Conservation (phyloP, 2,888 invertebrate genomes). For the Papilio gigon region DNA sequence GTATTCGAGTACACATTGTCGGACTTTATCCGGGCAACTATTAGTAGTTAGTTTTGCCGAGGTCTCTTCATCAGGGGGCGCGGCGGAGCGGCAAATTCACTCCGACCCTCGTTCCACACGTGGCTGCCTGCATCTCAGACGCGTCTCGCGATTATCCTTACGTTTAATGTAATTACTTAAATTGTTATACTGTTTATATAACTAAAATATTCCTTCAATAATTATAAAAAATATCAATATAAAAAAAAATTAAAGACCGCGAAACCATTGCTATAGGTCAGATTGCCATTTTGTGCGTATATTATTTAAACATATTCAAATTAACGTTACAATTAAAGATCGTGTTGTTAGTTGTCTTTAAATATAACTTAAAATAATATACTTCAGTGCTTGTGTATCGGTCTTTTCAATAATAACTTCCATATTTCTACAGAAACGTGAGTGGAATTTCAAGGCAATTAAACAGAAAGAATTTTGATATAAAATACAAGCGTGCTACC, state of each 20-base stretch:
- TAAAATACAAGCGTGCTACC: background rate
- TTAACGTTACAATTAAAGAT: background rate
- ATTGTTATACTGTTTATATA: constrained; percentile 24
- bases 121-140: constrained; percentile 55
- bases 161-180: constrained; percentile 49
- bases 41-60: constrained; percentile 60
- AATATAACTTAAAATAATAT: background rate
- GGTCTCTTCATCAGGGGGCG: constrained; percentile 66
- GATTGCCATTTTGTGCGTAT: no score
- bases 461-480: background rate
- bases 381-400: background rate
- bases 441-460: constrained; percentile 12
- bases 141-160: constrained; percentile 48
- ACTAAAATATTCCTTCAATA: background rate
- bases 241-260: background rate
- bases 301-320: no score
- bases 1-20: constrained; percentile 37
- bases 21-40: constrained; percentile 45
- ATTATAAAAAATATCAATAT: background rate
- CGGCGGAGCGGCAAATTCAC: constrained; percentile 74
- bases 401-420: constrained; percentile 1
- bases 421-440: constrained; percentile 13
- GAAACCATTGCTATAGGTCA: no score
- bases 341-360: background rate
- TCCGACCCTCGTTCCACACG: constrained; percentile 68